Evolutionary conservation across 2,113 vertebrate species (phyloP).

Genomic region (Calyptomena viridis): DNA sequence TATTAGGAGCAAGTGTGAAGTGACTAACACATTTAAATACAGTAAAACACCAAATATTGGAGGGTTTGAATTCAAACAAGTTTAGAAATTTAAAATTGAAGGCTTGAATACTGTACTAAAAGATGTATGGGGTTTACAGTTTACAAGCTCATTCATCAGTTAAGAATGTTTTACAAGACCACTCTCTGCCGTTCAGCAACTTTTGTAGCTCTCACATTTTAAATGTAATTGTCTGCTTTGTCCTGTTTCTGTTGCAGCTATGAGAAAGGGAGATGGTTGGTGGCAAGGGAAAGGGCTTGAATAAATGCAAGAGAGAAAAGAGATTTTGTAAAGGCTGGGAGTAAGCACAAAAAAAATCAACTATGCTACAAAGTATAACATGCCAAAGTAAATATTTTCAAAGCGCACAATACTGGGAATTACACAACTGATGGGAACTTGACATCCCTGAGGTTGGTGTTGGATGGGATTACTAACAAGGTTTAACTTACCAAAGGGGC

Average conservation of each 20-base stretch:
- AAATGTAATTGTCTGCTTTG: not conserved
- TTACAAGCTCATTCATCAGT: not conserved
- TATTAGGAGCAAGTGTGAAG: not conserved
- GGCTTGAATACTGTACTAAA: not conserved
- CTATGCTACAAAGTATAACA: not conserved
- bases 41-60: not conserved
- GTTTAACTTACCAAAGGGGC: not conserved
- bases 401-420: slow-evolving; percentile 38
- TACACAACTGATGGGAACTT: slow-evolving; percentile 29
- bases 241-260: slow-evolving; percentile 19
- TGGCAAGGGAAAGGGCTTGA: not conserved
- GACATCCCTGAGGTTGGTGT: slow-evolving; percentile 34
- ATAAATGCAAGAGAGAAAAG: slow-evolving; percentile 12
- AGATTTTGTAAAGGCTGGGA: slow-evolving; percentile 3
- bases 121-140: not conserved
- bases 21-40: not conserved
- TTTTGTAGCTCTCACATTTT: not conserved
- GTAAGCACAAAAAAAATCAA: not conserved
- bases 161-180: not conserved
- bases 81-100: not conserved
- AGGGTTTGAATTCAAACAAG: not conserved
- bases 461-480: not conserved
- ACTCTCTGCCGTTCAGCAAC: not conserved
- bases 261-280: not conserved
- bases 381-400: slow-evolving; percentile 50